phyloP scores from a whole-genome alignment of 2,888 invertebrate species.

The Agrilus mali region DNA sequence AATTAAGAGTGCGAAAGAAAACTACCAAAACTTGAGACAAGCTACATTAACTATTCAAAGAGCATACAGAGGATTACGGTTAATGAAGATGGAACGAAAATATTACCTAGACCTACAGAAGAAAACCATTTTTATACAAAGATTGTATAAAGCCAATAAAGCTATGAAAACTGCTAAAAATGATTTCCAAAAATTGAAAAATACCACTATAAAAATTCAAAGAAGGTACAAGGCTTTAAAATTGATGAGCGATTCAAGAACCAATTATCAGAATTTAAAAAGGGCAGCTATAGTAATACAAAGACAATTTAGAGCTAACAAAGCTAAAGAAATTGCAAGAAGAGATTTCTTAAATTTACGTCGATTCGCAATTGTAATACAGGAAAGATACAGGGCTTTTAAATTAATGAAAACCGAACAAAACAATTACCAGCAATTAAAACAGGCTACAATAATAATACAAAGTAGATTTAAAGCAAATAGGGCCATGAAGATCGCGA shows the following conservation, averaged over 20 bases:
- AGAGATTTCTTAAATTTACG: slow-evolving; percentile 7
- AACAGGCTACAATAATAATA: slow-evolving; percentile 16
- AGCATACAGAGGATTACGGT: slow-evolving; percentile 15
- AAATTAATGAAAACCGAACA: slow-evolving; percentile 6
- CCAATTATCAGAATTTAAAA: slow-evolving; percentile 11
- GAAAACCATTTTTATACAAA: slow-evolving; percentile 29
- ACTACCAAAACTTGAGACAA: slow-evolving; percentile 16
- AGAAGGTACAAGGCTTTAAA: slow-evolving; percentile 25
- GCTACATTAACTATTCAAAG: slow-evolving; percentile 22
- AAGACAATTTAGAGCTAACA: slow-evolving; percentile 36
- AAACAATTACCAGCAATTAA: slow-evolving; percentile 13
- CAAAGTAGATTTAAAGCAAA: slow-evolving; percentile 19
- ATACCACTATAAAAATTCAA: slow-evolving; percentile 31
- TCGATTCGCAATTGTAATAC: slow-evolving; percentile 25
- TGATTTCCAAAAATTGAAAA: slow-evolving; percentile 24
- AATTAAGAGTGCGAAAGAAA: slow-evolving; percentile 14
- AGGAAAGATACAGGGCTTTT: slow-evolving; percentile 28
- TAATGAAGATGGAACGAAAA: slow-evolving; percentile 9
- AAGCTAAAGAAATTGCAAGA: slow-evolving; percentile 25
- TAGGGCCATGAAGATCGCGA: slow-evolving; percentile 10
- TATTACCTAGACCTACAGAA: slow-evolving; percentile 17
- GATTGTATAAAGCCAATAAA: slow-evolving; percentile 24
- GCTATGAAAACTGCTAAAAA: slow-evolving; percentile 22
- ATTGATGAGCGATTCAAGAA: slow-evolving; percentile 11
- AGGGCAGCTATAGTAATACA: slow-evolving; percentile 37